These are phyloP conservation scores for Eriosoma lanigerum DNA, from an alignment of 1,140 invertebrate species.

Conservation along the genomic window DNA sequence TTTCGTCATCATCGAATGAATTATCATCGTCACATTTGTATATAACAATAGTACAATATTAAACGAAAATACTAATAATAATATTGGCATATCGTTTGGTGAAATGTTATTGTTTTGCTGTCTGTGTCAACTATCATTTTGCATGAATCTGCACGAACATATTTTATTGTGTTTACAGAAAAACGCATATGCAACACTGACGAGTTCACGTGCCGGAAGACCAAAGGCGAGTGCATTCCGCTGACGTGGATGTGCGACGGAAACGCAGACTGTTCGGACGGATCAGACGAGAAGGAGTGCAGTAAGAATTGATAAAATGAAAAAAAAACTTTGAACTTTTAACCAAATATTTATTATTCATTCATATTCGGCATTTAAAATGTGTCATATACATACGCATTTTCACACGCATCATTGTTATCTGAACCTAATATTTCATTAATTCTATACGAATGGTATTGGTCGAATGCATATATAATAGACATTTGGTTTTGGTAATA, in stretches of 20 bases:
- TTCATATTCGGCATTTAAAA: not conserved
- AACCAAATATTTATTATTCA: too few relatives aligned
- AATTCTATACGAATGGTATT: too few relatives aligned
- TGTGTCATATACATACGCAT: not conserved
- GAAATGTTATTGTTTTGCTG: too few relatives aligned
- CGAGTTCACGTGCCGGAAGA: slow-evolving; percentile 80
- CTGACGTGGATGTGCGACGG: slow-evolving; percentile 91
- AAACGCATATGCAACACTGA: slow-evolving; percentile 69
- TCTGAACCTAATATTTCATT: too few relatives aligned
- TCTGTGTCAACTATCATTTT: not conserved
- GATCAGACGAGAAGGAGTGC: slow-evolving; percentile 84
- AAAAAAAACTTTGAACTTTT: too few relatives aligned
- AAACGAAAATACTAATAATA: too few relatives aligned
- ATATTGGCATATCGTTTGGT: too few relatives aligned
- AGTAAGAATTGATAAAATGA: slow-evolving; percentile 73
- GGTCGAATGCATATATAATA: not conserved
- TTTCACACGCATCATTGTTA: not conserved
- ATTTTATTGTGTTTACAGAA: slow-evolving; percentile 39
- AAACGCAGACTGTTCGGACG: slow-evolving; percentile 82
- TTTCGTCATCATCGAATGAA: too few relatives aligned
- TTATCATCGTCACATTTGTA: too few relatives aligned
- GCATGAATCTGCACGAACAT: not conserved
- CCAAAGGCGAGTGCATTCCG: slow-evolving; percentile 80
- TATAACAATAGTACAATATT: too few relatives aligned
- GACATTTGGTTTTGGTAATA: not conserved